Percentiles rank a stretch among this genome's conserved stretches.
These are phyloP conservation scores for Euwallacea fornicatus DNA, from an alignment of 1,140 invertebrate species.

Conservation along the genomic window DNA sequence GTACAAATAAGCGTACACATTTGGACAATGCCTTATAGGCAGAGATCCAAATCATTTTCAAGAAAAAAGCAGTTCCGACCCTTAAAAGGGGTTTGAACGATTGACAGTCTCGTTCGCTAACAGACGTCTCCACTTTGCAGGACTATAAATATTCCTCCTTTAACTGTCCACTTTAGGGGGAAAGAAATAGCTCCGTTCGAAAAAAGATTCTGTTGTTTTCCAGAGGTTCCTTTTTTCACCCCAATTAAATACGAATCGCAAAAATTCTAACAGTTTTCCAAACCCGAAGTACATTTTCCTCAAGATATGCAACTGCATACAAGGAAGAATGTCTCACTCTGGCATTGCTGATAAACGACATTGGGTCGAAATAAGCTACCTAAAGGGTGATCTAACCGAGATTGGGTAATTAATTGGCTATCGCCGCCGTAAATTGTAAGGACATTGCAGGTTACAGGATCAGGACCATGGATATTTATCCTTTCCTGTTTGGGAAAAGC, in stretches of 20 bases:
- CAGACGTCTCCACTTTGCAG: constrained; percentile 34
- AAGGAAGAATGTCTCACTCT: too few species aligned
- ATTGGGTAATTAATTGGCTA: constrained; percentile 38
- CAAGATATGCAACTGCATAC: too few species aligned
- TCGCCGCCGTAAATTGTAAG: constrained; percentile 37
- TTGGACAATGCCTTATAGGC: too few species aligned
- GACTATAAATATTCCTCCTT: constrained; percentile 32
- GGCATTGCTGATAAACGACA: constrained; percentile 27
- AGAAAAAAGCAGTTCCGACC: neutral
- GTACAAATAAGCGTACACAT: too few species aligned
- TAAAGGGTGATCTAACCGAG: constrained; percentile 34
- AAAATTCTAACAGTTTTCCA: too few species aligned
- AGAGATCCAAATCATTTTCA: too few species aligned
- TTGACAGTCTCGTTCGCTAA: constrained; percentile 28
- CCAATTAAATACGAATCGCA: too few species aligned
- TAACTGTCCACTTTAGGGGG: constrained; percentile 14
- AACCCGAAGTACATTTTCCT: too few species aligned
- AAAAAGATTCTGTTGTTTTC: neutral
- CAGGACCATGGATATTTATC: constrained; percentile 34
- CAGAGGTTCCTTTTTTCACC: neutral
- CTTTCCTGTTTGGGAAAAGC: constrained; percentile 29
- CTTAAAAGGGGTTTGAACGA: constrained; percentile 27
- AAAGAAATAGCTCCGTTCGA: constrained; percentile 2
- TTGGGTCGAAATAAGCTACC: constrained; percentile 24
- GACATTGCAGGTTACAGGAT: constrained; percentile 34